Evolutionary conservation across 2,797 vertebrate species (phyloP).

Genomic region (Hoplostethus mediterraneus): DNA sequence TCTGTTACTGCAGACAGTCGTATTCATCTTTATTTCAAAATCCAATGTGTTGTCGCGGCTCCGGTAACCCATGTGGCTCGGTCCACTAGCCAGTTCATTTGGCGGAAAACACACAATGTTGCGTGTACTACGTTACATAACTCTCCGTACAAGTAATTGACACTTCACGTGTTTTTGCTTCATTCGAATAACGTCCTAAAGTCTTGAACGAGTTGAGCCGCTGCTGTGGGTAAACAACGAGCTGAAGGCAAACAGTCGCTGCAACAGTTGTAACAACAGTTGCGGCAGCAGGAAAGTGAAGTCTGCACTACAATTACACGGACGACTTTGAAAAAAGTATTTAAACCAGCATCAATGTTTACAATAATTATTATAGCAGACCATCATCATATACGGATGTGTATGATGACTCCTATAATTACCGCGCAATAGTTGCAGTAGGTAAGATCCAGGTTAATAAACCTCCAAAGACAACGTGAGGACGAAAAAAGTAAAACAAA

Average conservation of each 20-base stretch:
- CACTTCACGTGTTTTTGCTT: constrained; percentile 48
- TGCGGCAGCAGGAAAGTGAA: constrained; percentile 25
- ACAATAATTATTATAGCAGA: too few species aligned
- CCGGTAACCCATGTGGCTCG: background rate
- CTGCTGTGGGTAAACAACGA: constrained; percentile 36
- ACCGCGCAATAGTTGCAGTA: too few species aligned
- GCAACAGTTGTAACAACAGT: constrained; percentile 58
- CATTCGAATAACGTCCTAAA: too few species aligned
- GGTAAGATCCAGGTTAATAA: too few species aligned
- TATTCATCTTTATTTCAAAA: too few species aligned
- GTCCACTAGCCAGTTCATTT: constrained; percentile 19
- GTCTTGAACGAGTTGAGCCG: background rate
- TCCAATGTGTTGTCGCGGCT: too few species aligned
- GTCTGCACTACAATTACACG: background rate
- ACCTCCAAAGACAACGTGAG: constrained; percentile 23
- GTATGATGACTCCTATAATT: too few species aligned
- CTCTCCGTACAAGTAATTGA: constrained; percentile 44
- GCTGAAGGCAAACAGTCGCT: constrained; percentile 44
- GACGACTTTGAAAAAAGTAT: constrained; percentile 54
- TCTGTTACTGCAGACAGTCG: too few species aligned
- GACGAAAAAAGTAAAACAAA: constrained; percentile 30
- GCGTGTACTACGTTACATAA: constrained; percentile 70
- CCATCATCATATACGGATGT: too few species aligned
- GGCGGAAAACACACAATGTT: constrained; percentile 31
- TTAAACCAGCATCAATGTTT: background rate